Evolutionary conservation across 2,797 vertebrate genomes (phyloP).

Genomic region (Orientallactaga sibirica): DNA sequence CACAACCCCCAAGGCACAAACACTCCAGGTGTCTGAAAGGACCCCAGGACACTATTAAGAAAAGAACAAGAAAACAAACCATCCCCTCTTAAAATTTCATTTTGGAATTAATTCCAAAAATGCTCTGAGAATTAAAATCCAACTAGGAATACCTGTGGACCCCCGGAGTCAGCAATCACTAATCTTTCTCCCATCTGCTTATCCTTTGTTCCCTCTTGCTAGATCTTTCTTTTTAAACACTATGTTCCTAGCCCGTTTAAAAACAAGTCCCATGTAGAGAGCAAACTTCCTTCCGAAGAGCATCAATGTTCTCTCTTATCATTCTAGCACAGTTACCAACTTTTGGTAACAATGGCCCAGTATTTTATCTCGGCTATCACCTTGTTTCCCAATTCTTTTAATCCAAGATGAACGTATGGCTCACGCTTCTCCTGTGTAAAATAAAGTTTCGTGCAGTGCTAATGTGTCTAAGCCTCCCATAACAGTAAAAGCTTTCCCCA

Average conservation of each 20-base stretch:
- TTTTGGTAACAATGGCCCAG: background rate
- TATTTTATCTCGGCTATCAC: background rate
- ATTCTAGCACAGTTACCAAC: background rate
- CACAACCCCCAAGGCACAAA: background rate
- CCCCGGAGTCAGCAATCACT: background rate
- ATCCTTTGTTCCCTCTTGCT: no score
- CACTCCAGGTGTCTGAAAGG: background rate
- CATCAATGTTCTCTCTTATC: background rate
- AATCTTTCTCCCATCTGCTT: background rate
- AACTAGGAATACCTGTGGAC: background rate
- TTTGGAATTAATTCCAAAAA: conserved; percentile 22
- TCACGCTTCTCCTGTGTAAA: background rate
- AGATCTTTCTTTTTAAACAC: background rate
- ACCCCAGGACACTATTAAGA: background rate
- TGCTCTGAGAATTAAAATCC: background rate
- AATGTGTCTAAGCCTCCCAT: background rate
- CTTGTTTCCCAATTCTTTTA: background rate
- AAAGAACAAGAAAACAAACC: background rate
- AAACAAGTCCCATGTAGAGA: background rate
- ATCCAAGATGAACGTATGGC: background rate
- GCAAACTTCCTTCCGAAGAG: background rate
- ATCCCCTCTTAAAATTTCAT: background rate
- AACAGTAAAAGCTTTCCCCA: background rate
- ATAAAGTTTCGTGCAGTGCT: background rate
- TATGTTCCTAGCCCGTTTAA: background rate